Base-by-base conservation (phyloP, 1,140 invertebrate genomes). In the Tetramorium parvispinum region DNA sequence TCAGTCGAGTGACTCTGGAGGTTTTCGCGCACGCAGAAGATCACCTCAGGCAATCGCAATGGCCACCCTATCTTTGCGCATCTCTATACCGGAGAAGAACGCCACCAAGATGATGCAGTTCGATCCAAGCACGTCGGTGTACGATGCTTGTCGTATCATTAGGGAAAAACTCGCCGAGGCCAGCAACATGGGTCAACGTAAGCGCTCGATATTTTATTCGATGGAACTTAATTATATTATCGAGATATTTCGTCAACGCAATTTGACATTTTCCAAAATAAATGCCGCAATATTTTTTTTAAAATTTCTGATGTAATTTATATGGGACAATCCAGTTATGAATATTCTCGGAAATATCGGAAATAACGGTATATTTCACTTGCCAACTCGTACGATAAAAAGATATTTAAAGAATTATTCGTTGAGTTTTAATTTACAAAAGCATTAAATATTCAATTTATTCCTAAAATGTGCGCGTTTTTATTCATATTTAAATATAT, bases 81-180 rank as follows among this genome's bases (percentile, higher is more conserved):
- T 99, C 94, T 98, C 98, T 92, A 97, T 99, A 93, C 97, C 98
- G 91, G 98, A 98, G 90, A 97, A 97, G 93, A 98, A 98, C 95
- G 97, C 98, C 90, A 98, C 98, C 88, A 99, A 99, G 96, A 99
- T 98, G 89, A 99, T 99, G 96, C 98, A 99, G 95, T 99, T 99
- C 95, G 98, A 99, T 95, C 98, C 98, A 16, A 97, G 97, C 90
- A 99, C 97, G 66, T 97, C 97, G 70, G 98, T 99, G 51, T 99
- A 98, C 95, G 99, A 99, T 95, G 98, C 99, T 6, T 99, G 99
- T 95, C 96, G 97, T 93, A 97, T 99, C 89, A 99, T 99, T 91
- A 96, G 98, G 87, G 99, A 99, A 94, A 99, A 99, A 96, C 97
- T 99, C 63, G 96, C 97, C 6, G 99, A 99, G 94, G 97, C 97